These are phyloP conservation scores for Symphodus melops DNA, from an alignment of 2,113 vertebrate genomes.

Conservation along the genomic window DNA sequence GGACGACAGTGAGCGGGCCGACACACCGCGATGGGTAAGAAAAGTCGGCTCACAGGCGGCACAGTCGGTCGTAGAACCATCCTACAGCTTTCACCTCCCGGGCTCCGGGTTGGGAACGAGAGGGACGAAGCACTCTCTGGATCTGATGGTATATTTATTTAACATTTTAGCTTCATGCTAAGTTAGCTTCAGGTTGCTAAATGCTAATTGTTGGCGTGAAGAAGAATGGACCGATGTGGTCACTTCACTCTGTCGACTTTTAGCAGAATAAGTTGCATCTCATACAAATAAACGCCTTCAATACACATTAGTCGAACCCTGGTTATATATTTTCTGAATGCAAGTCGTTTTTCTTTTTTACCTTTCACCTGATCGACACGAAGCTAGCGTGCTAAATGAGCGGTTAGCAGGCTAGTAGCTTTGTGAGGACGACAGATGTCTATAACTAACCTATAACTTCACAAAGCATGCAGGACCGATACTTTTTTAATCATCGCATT, in stretches of 20 bases:
- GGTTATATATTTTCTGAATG: neutral
- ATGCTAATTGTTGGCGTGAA: neutral
- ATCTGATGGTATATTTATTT: conserved; percentile 77
- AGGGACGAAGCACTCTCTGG: conserved; percentile 86
- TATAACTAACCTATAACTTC: too few relatives aligned
- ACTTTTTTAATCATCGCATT: too few relatives aligned
- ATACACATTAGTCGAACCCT: too few relatives aligned
- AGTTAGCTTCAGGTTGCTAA: conserved; percentile 35
- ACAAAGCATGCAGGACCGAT: too few relatives aligned
- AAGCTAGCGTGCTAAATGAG: conserved; percentile 30
- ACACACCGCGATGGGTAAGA: conserved; percentile 80
- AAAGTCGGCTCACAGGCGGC: conserved; percentile 88
- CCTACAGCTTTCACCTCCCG: conserved; percentile 92
- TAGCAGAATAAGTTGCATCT: neutral
- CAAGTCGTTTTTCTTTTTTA: fast-evolving
- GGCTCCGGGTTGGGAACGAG: conserved; percentile 74
- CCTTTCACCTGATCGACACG: neutral
- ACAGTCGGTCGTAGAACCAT: conserved; percentile 90
- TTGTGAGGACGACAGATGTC: neutral
- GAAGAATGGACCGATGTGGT: neutral
- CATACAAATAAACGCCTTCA: fast-evolving
- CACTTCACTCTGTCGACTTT: neutral
- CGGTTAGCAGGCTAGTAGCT: neutral
- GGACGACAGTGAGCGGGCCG: neutral
- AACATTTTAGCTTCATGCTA: conserved; percentile 10